Evolutionary conservation across 1,140 invertebrate genomes (phyloP).

Genomic region (Gryon sp.): DNA sequence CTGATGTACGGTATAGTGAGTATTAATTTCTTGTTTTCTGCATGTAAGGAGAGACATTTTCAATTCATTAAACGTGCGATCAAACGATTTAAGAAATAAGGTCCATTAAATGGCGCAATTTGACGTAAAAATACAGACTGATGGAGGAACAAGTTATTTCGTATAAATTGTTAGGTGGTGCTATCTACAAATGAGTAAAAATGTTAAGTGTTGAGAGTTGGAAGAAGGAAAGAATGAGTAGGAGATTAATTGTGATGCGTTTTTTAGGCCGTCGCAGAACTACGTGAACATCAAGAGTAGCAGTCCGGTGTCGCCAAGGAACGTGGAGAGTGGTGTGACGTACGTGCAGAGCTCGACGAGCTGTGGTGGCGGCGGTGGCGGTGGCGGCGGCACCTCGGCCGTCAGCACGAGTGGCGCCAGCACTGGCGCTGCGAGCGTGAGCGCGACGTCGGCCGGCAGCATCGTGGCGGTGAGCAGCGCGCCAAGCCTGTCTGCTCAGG

Average conservation of each 20-base stretch:
- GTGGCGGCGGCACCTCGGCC: slow-evolving; percentile 22
- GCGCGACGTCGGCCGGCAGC: slow-evolving; percentile 40
- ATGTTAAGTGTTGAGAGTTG: no score
- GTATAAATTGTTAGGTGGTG: no score
- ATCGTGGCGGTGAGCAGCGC: slow-evolving; percentile 46
- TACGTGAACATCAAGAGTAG: slow-evolving; percentile 78
- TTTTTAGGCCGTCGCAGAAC: slow-evolving; percentile 74
- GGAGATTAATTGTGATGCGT: neutral
- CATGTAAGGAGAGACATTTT: neutral
- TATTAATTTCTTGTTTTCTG: no score
- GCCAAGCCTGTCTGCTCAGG: slow-evolving; percentile 44
- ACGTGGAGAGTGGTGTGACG: slow-evolving; percentile 69
- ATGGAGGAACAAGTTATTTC: no score
- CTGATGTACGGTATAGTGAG: no score
- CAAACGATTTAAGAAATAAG: slow-evolving; percentile 1
- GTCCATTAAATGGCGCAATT: neutral
- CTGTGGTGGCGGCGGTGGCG: slow-evolving; percentile 48
- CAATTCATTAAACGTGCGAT: neutral
- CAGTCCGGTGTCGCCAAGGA: slow-evolving; percentile 75
- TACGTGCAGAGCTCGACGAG: slow-evolving; percentile 68
- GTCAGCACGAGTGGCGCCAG: slow-evolving; percentile 14
- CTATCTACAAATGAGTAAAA: no score
- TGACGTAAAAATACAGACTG: no score
- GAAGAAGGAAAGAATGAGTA: neutral
- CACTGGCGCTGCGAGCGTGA: neutral